Evolutionary conservation across 2,113 vertebrate genomes (phyloP).

Genomic region (Ctenodactylus gundi): DNA sequence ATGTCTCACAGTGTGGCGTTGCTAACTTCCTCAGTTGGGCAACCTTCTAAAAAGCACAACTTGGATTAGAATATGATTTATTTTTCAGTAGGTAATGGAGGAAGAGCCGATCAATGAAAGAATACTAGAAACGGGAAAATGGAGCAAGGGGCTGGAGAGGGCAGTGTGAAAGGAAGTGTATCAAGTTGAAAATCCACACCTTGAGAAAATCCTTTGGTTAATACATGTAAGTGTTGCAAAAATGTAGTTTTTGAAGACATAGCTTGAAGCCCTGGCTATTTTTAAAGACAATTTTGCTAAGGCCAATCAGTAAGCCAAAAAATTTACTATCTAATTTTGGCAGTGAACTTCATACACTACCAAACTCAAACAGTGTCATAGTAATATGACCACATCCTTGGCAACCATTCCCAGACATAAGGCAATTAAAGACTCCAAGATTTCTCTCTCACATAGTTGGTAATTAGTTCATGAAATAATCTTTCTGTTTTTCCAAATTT

Average conservation of each 20-base stretch:
- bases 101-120: not conserved
- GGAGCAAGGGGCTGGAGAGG: not conserved
- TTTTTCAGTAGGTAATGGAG: not conserved
- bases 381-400: slow-evolving; percentile 32
- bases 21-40: not conserved
- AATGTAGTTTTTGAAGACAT: not conserved
- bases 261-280: slow-evolving; percentile 1
- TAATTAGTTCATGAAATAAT: slow-evolving; percentile 62
- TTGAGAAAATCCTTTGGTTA: slow-evolving; percentile 10
- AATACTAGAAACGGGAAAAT: not conserved
- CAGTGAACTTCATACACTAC: not conserved
- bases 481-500: slow-evolving; percentile 50
- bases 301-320: not conserved
- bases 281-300: slow-evolving; percentile 8
- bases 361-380: slow-evolving; percentile 35
- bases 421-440: slow-evolving; percentile 66
- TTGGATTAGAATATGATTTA: slow-evolving; percentile 32
- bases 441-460: slow-evolving; percentile 48
- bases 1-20: not conserved
- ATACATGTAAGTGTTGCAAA: not conserved
- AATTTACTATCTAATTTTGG: slow-evolving; percentile 27
- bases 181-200: not conserved
- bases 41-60: not conserved
- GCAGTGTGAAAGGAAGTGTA: not conserved
- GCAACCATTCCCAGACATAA: slow-evolving; percentile 44